Evolutionary conservation across 2,888 invertebrate genomes (phyloP).

Genomic region (Pelosia muscerda): DNA sequence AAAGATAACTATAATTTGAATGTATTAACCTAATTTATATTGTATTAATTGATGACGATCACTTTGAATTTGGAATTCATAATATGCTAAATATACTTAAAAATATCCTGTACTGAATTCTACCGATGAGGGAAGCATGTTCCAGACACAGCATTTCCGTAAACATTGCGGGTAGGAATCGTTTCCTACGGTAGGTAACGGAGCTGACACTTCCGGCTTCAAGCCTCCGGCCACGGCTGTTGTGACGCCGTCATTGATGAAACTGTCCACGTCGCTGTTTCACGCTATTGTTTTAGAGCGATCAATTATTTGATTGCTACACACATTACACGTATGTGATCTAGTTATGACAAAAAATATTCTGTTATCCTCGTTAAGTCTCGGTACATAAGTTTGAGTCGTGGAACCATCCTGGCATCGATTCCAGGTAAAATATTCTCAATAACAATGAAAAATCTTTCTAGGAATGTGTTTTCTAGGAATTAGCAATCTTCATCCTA

Average conservation of each 20-base stretch:
- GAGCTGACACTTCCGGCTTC: conserved; percentile 72
- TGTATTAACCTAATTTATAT: too few relatives aligned
- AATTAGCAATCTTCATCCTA: too few relatives aligned
- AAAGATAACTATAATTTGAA: too few relatives aligned
- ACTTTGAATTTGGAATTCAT: too few relatives aligned
- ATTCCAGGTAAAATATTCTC: too few relatives aligned
- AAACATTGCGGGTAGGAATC: conserved; percentile 37
- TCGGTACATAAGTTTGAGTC: background rate
- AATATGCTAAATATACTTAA: background rate
- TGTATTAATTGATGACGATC: too few relatives aligned
- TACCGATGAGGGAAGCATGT: background rate
- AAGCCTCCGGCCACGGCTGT: conserved; percentile 59
- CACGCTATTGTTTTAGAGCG: conserved; percentile 30
- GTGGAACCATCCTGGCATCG: too few relatives aligned
- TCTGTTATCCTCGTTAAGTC: background rate
- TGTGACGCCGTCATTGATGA: conserved; percentile 45
- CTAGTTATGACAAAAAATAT: background rate
- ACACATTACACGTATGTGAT: background rate
- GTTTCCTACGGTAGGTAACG: conserved; percentile 67
- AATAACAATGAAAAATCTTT: background rate
- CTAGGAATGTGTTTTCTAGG: too few relatives aligned
- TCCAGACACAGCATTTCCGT: conserved; percentile 15
- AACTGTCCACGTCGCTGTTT: conserved; percentile 37
- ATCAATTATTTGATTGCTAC: conserved; percentile 36
- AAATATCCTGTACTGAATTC: background rate